Base-by-base conservation (phyloP, 2,113 vertebrate genomes). In the Callaeas wilsoni region DNA sequence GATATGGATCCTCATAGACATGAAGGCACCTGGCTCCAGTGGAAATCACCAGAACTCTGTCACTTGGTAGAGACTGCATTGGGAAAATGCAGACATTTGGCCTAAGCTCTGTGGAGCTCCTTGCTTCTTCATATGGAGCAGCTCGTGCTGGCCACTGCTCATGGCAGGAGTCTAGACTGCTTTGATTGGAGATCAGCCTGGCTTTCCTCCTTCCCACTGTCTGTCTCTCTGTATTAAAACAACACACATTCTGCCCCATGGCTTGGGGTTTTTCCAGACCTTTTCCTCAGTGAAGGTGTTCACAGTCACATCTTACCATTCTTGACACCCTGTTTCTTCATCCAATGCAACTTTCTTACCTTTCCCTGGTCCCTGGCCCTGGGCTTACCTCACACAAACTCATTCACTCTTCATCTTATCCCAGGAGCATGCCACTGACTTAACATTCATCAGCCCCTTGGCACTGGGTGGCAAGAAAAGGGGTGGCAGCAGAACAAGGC, bases 231-330 rank as follows among this genome's bases (percentile, higher is more conserved):
- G 0, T 35, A 18, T 70, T 44, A 62, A 53, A 91, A 22, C 8
- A 65, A 14, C 27, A 64, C 12, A 19, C 21, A 11, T 41, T 52
- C 41, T 81, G 27, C 64, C 27, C 60, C 15, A 9, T 44, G 53
- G 53, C 59, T 74, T 75, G 26, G 29, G 1, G 29, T 92, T 93
- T 93, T 85, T 41, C 62, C 75, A 67, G 78, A 9, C n/a, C 35
- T 87, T 50, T 80, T 70, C 64, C 69, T 86, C 55, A 63, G 55
- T 53, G 35, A 27, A 22, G 84, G 65, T 76, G 56, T 82, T 94
- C 27, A 29, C 86, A 55, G 8, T 91, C 68, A n/a, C 50, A 44
- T 86, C 62, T 56, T 50, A 39, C 6, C 15, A 3, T 65, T 93
- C 75, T 53, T 76, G 74, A 63, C 27, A 5, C 0, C 1, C 6